These are phyloP conservation scores for Odontomyia ornata DNA, from an alignment of 2,888 invertebrate genomes.

Conservation along the genomic window DNA sequence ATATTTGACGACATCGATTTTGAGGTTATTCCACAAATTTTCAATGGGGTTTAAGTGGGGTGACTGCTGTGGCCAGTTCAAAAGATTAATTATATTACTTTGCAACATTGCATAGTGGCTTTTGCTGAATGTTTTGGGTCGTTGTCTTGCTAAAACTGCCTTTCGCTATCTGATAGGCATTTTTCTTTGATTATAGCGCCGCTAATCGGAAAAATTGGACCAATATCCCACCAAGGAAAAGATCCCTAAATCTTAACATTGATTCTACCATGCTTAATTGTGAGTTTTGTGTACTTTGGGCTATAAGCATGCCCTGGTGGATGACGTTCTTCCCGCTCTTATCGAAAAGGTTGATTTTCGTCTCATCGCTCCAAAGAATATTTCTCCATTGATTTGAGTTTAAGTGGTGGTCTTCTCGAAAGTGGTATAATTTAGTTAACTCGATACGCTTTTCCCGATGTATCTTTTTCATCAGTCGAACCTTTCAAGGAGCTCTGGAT, in stretches of 20 bases:
- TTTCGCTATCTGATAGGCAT: background rate
- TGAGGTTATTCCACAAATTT: background rate
- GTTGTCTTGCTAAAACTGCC: background rate
- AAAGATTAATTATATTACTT: constrained; percentile 7
- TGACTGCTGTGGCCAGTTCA: background rate
- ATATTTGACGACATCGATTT: background rate
- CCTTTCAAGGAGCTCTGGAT: constrained; percentile 1
- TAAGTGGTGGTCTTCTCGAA: background rate
- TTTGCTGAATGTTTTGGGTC: background rate
- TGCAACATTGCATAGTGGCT: constrained; percentile 5
- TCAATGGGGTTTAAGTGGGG: background rate
- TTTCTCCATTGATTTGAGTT: constrained; percentile 14
- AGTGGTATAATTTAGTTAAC: constrained; percentile 6
- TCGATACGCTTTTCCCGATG: constrained; percentile 1
- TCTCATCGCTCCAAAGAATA: background rate
- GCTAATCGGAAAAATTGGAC: background rate
- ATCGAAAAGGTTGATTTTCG: too few relatives aligned
- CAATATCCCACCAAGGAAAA: background rate
- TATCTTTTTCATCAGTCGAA: background rate
- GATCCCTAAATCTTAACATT: background rate
- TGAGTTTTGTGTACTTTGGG: too few relatives aligned
- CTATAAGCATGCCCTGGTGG: too few relatives aligned
- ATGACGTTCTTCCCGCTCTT: too few relatives aligned
- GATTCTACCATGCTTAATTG: too few relatives aligned
- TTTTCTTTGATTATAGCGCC: background rate